Conservation (phyloP, 2,113 vertebrate species). For the Chroicocephalus ridibundus region DNA sequence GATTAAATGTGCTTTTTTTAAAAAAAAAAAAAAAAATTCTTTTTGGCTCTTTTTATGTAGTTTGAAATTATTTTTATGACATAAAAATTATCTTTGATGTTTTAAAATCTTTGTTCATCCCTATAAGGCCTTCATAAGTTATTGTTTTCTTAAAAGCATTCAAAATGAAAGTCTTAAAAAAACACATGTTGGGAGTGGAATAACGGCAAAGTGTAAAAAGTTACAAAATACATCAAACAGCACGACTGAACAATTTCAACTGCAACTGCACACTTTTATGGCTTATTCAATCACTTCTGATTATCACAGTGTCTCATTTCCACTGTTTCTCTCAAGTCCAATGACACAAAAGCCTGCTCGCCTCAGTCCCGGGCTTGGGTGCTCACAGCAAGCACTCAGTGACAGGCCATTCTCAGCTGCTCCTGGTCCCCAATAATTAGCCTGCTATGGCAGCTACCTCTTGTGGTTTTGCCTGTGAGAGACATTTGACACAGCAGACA, state of each 20-base stretch:
- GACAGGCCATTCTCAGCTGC: conserved; percentile 87
- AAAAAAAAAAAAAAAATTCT: background rate
- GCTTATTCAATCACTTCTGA: background rate
- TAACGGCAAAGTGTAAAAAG: background rate
- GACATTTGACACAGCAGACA: conserved; percentile 99
- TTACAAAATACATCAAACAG: background rate
- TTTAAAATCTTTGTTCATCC: background rate
- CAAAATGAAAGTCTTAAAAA: background rate
- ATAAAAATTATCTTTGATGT: background rate
- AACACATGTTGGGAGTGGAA: background rate
- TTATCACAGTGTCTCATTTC: background rate
- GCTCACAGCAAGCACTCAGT: conserved; percentile 72
- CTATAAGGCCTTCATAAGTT: background rate
- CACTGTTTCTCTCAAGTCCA: background rate
- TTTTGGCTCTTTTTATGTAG: background rate
- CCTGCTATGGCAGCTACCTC: conserved; percentile 89
- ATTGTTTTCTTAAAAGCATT: background rate
- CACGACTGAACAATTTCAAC: background rate
- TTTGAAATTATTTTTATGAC: background rate
- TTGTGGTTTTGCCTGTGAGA: conserved; percentile 94
- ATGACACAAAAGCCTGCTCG: conserved; percentile 70
- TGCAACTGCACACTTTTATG: background rate
- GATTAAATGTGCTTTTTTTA: background rate
- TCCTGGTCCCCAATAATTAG: conserved; percentile 93
- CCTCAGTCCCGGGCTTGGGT: conserved; percentile 72